Evolutionary conservation across 2,113 vertebrate species (phyloP), one percentile per base, ranked within the genome.

Genomic region (Tragelaphus strepsiceros): DNA sequence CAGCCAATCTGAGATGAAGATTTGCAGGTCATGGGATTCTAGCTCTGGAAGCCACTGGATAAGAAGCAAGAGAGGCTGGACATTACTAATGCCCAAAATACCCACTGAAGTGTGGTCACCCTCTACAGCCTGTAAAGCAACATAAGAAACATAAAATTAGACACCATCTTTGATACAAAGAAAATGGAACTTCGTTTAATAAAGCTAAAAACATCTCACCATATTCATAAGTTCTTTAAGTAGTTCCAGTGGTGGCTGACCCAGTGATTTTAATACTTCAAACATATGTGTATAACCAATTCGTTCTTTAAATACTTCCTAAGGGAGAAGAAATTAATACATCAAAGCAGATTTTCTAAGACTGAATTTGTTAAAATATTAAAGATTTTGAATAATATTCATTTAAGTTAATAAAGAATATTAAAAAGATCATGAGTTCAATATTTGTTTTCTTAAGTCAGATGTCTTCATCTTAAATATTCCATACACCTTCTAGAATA

Each of bases 161-260:
- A 96, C 19, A 96, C 28, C 21, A 90, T 64, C 32, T 94, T 84
- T 95, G 32, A 94, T 64, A 64, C 56, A 11, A 26, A 80, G 15
- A 74, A n/a, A 91, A 90, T 3, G 3, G 51, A 97, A 80, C 22
- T 83, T 92, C 10, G 93, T 87, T 39, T 28, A 61, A 90, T 16
- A 95, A 67, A 97, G 81, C 39, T 87, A 90, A 95, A 98, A 92
- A 83, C 95, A 98, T 97, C 98, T 99, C 97, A 99, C 99, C 99
- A 99, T 99, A 98, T 99, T 99, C 99, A 99, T 99, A 96, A 99
- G 99, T 98, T 99, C 99, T 98, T 99, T 99, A 96, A 99, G 99
- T 53, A 99, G 98, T 77, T 99, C 99, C 74, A 99, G 96, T 51
- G 99, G 99, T 0, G 99, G 99, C 22, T 99, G 99, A 90, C 99